These are phyloP conservation scores for Leuciscus idus DNA, from an alignment of 2,113 vertebrate species.

Conservation along the genomic window DNA sequence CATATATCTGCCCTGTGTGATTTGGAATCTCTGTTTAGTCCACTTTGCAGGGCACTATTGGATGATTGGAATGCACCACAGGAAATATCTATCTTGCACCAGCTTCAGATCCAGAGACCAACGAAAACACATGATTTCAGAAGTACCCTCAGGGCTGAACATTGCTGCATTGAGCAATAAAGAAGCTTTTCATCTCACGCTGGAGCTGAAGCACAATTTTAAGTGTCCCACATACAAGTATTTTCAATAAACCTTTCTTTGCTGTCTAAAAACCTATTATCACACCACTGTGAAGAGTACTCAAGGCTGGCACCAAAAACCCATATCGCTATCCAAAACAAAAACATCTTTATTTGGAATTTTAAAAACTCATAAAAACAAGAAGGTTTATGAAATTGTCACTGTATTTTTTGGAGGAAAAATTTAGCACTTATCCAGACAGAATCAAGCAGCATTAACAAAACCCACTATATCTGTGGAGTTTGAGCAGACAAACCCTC, in stretches of 20 bases:
- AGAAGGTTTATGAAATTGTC: neutral
- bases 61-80: constrained; percentile 12
- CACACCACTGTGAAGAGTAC: constrained; percentile 20
- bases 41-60: constrained; percentile 18
- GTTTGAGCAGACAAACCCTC: neutral
- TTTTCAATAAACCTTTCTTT: constrained; percentile 25
- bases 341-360: constrained; percentile 13
- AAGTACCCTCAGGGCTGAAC: constrained; percentile 15
- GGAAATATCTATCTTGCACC: constrained; percentile 13
- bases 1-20: neutral
- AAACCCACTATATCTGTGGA: neutral
- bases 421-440: neutral
- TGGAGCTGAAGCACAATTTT: constrained; percentile 18
- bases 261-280: constrained; percentile 17
- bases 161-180: constrained; percentile 18
- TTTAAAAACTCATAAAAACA: neutral
- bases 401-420: neutral
- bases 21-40: constrained; percentile 7
- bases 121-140: constrained; percentile 7
- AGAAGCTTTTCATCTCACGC: constrained; percentile 11
- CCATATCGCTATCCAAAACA: constrained; percentile 26
- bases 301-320: neutral
- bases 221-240: constrained; percentile 18
- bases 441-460: neutral
- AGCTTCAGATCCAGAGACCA: constrained; percentile 1